Evolutionary conservation across 1,140 invertebrate species (phyloP), one percentile per base, ranked within the genome.

Genomic region (Drosophila repletoides): DNA sequence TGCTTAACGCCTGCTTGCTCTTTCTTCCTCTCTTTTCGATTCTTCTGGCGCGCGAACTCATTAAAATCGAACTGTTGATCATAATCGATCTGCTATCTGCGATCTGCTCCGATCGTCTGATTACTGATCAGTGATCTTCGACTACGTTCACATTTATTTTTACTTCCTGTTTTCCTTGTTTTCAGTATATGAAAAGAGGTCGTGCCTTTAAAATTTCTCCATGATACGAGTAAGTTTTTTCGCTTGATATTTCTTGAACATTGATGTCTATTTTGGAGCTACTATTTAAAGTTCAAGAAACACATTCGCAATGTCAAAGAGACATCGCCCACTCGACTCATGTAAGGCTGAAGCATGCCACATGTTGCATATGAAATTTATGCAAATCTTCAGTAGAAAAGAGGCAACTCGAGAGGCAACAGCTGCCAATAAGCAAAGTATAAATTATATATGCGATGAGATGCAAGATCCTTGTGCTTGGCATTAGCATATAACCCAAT

Each of bases 331-430:
- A 84, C 79, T 79, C 66, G 59, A 51, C n/a, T n/a, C n/a, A 38
- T 21, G 10, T 6, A 24, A 7, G 22, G 29, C 17, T 22, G 43
- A 10, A 9, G 29, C 41, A 15, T 34, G 72, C 73, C 59, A 70
- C 76, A 86, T 86, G 80, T 86, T 84, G 80, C 81, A 84, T 84
- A 84, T 84, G 67, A 80, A 84, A 84, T 87, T 69, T 72, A 84
- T 84, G 80, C 80, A 84, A 84, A 84, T 84, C 79, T 55, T 45
- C 61, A 49, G 31, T 22, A 56, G 29, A 33, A 36, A 24, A 49
- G 6, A 21, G 51, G 15, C 49, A 70, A 28, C 22, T 7, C 6
- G 40, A 28, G 14, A 28, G 10, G 76, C 58, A 79, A 63, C 69
- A 71, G 76, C 76, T 83, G 76, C 76, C 76, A 81, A 81, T 81